phyloP scores from a whole-genome alignment of 2,888 invertebrate species.

The Elegia similella region DNA sequence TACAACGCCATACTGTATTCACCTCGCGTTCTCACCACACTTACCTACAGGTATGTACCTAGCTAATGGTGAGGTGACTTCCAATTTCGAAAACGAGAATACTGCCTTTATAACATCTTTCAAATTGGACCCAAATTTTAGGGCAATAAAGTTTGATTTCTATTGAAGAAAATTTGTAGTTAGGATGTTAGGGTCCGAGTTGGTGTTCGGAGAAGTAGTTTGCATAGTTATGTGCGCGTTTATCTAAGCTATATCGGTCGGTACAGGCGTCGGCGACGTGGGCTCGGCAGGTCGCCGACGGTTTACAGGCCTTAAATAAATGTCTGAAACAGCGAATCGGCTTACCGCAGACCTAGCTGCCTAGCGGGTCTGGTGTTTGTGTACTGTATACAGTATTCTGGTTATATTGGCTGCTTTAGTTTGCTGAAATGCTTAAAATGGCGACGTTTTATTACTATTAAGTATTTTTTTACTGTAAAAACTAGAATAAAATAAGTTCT shows the following conservation, averaged over 20 bases:
- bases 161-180: constrained; percentile 29
- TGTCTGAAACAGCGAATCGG: constrained; percentile 45
- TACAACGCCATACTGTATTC: constrained; percentile 70
- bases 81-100: constrained; percentile 35
- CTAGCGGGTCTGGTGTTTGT: background rate
- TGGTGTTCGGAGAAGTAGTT: constrained; percentile 54
- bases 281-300: constrained; percentile 49
- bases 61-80: constrained; percentile 64
- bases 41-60: constrained; percentile 58
- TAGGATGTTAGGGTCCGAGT: constrained; percentile 36
- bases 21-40: constrained; percentile 68
- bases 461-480: no score
- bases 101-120: constrained; percentile 23
- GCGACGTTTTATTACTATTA: background rate
- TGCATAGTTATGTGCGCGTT: constrained; percentile 74
- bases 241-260: constrained; percentile 70
- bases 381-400: background rate
- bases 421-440: background rate
- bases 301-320: constrained; percentile 47
- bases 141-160: constrained; percentile 45
- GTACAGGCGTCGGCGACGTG: constrained; percentile 48
- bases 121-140: constrained; percentile 38
- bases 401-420: background rate
- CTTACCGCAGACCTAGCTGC: constrained; percentile 20
- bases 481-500: no score